phyloP scores from a whole-genome alignment of 2,888 invertebrate genomes.

The Cylindroiulus punctatus region DNA sequence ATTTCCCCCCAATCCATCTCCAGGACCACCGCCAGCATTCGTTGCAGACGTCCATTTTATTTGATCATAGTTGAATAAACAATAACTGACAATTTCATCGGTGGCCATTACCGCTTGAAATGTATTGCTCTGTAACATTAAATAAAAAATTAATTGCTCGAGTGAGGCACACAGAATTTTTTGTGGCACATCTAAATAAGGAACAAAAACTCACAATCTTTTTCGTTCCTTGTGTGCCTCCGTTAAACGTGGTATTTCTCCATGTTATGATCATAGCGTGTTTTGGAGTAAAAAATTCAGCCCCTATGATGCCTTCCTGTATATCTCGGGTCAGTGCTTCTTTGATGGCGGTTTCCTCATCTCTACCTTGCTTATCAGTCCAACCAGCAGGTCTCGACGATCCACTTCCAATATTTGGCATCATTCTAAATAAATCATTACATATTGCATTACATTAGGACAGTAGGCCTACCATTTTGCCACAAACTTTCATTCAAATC shows the following conservation, averaged over 20 bases:
- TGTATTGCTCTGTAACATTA: conserved; percentile 81
- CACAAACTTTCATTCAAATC: too few relatives aligned
- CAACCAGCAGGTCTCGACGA: conserved; percentile 1
- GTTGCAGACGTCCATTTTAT: conserved; percentile 92
- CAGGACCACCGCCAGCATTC: conserved; percentile 89
- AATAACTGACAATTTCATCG: conserved; percentile 93
- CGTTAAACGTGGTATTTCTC: conserved; percentile 94
- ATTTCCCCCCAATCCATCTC: conserved; percentile 84
- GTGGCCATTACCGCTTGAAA: conserved; percentile 95
- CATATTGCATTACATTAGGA: too few relatives aligned
- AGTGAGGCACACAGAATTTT: too few relatives aligned
- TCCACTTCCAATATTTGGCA: conserved; percentile 54
- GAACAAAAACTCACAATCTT: conserved; percentile 54
- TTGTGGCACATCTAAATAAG: neutral
- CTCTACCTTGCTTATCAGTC: conserved; percentile 44
- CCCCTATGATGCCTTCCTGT: conserved; percentile 85
- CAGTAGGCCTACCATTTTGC: too few relatives aligned
- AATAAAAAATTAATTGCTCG: conserved; percentile 48
- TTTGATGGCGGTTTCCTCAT: conserved; percentile 69
- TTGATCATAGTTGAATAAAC: conserved; percentile 92
- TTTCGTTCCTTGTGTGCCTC: conserved; percentile 69
- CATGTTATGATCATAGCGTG: conserved; percentile 91
- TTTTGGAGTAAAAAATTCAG: conserved; percentile 89
- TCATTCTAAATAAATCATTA: conserved; percentile 42
- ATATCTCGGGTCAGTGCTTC: conserved; percentile 90